phyloP scores from a whole-genome alignment of 2,113 vertebrate species.

The Athene noctua region DNA sequence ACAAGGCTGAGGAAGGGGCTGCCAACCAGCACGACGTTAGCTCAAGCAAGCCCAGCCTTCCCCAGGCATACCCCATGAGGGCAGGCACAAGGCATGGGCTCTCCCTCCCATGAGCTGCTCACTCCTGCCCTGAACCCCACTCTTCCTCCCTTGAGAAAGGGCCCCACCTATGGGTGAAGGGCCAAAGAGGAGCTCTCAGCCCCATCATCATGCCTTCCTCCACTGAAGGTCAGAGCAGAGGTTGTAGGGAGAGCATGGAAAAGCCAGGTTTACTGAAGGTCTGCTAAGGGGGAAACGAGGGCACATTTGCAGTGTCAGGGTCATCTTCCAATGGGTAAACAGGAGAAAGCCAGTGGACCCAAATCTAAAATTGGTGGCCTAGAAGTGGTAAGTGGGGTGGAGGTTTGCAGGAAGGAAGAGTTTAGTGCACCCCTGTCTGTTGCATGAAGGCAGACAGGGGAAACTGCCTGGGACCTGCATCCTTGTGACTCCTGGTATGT shows the following conservation, averaged over 20 bases:
- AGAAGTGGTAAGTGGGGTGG: not conserved
- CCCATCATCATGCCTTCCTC: not conserved
- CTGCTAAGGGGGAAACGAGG: not conserved
- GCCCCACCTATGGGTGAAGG: slow-evolving; percentile 32
- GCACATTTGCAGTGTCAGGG: not conserved
- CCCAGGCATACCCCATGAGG: not conserved
- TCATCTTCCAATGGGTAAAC: fast-evolving
- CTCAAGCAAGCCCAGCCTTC: not conserved
- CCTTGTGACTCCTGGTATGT: not conserved
- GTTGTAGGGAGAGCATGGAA: not conserved
- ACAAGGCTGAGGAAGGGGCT: not conserved
- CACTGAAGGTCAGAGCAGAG: not conserved
- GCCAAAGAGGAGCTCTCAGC: not conserved
- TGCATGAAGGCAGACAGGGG: not conserved
- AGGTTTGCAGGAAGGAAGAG: not conserved
- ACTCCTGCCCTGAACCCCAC: not conserved
- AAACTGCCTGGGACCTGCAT: not conserved
- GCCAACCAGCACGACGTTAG: not conserved
- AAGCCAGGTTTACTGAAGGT: not conserved
- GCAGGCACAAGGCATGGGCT: not conserved
- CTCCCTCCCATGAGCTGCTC: not conserved
- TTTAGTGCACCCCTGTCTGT: not conserved
- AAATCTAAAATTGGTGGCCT: not conserved
- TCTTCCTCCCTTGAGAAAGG: slow-evolving; percentile 25
- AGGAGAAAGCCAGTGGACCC: not conserved